Conservation (phyloP, 2,797 vertebrate species). For the Esox masquinongy region DNA sequence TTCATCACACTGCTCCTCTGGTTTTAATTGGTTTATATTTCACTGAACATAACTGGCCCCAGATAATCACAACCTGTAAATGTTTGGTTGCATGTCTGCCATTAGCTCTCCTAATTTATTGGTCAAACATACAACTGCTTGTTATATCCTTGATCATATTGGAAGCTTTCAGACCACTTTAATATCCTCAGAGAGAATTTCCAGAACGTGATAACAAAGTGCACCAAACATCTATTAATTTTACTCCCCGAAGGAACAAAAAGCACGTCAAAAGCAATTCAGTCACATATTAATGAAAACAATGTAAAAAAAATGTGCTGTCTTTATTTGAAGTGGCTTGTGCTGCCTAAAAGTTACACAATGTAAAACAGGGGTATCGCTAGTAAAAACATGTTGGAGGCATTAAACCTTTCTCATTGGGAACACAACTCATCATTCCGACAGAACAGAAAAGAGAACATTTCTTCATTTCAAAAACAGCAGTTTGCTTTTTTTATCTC, state of each 20-base stretch:
- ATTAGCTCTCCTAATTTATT: not conserved
- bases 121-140: not conserved
- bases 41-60: not conserved
- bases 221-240: not conserved
- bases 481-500: constrained; percentile 61
- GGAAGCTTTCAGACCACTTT: not conserved
- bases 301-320: constrained; percentile 40
- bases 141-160: not conserved
- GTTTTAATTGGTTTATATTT: not conserved
- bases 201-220: not conserved
- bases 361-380: constrained; percentile 64
- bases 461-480: constrained; percentile 46
- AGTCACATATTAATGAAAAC: constrained; percentile 40
- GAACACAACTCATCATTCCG: constrained; percentile 57
- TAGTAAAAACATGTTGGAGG: constrained; percentile 58
- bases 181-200: not conserved
- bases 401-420: constrained; percentile 60
- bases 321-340: constrained; percentile 12
- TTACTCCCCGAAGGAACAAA: not conserved
- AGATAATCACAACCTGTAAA: not conserved
- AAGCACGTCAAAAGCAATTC: constrained; percentile 13
- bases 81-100: not conserved
- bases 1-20: not conserved
- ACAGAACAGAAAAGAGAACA: constrained; percentile 53
- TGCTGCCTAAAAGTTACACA: constrained; percentile 55